These are phyloP conservation scores for Girardinichthys multiradiatus DNA, from an alignment of 2,113 vertebrate genomes.

Conservation along the genomic window DNA sequence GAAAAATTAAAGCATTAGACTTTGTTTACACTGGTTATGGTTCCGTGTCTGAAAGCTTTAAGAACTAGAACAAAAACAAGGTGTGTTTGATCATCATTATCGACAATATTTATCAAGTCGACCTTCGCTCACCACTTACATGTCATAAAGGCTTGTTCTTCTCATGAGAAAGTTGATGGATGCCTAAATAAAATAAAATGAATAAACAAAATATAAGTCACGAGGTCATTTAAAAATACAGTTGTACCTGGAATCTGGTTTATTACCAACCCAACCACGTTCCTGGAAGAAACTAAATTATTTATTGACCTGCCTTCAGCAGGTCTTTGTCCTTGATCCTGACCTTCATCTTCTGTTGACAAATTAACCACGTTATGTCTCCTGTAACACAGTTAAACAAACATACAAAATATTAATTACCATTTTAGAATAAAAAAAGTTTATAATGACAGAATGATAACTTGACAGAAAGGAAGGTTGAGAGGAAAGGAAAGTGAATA, in stretches of 20 bases:
- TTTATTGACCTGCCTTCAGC: conserved; percentile 3
- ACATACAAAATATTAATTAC: background rate
- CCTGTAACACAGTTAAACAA: background rate
- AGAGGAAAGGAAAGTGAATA: conserved; percentile 9
- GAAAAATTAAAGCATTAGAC: too few species aligned
- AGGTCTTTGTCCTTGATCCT: background rate
- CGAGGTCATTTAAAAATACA: background rate
- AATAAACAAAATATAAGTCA: background rate
- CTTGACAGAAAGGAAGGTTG: background rate
- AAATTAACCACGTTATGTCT: background rate
- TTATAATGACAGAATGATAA: conserved; percentile 12
- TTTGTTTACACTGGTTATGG: too few species aligned
- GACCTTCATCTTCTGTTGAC: background rate
- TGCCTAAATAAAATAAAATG: background rate
- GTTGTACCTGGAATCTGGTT: background rate
- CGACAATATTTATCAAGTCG: too few species aligned
- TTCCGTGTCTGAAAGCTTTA: too few species aligned
- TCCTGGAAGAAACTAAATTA: background rate
- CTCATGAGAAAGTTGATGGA: too few species aligned
- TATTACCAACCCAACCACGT: background rate
- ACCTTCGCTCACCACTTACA: too few species aligned
- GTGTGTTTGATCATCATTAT: too few species aligned
- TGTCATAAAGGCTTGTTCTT: too few species aligned
- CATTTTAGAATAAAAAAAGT: conserved; percentile 3
- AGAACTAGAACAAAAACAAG: too few species aligned